Evolutionary conservation across 37 sponge, comb jelly and placozoan species (phyloP).

Genomic region (Tethya wilhelma): DNA sequence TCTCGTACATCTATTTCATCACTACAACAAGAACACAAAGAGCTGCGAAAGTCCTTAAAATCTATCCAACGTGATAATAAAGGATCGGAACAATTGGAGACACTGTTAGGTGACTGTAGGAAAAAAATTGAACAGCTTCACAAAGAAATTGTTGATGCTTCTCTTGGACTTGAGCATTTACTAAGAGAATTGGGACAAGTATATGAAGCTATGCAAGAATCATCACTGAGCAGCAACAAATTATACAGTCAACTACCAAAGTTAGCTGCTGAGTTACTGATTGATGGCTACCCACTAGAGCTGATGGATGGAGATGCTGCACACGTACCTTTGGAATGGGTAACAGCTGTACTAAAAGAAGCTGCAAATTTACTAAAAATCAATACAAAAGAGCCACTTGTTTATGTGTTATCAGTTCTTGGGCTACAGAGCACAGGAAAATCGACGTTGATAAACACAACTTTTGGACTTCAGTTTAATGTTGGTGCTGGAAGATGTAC

Average conservation of each 20-base stretch:
- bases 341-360: constrained; percentile 26
- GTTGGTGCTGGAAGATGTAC: too few relatives aligned
- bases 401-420: constrained; percentile 45
- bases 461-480: too few relatives aligned
- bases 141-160: too few relatives aligned
- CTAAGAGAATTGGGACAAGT: too few relatives aligned
- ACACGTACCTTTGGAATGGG: constrained; percentile 49
- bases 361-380: background rate
- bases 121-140: too few relatives aligned
- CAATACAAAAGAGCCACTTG: background rate
- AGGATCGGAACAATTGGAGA: background rate
- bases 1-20: background rate
- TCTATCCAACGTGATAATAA: background rate
- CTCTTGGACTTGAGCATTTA: too few relatives aligned
- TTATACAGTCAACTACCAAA: constrained; percentile 11
- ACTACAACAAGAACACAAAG: background rate
- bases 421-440: constrained; percentile 47
- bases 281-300: too few relatives aligned
- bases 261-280: constrained; percentile 40
- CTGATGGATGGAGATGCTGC: too few relatives aligned
- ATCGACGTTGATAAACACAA: constrained; percentile 50
- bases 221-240: background rate
- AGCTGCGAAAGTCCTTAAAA: background rate
- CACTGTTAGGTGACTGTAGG: too few relatives aligned
- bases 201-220: constrained; percentile 9